These are phyloP conservation scores for Cryptus armator DNA, from an alignment of 2,888 invertebrate species.

Conservation along the genomic window DNA sequence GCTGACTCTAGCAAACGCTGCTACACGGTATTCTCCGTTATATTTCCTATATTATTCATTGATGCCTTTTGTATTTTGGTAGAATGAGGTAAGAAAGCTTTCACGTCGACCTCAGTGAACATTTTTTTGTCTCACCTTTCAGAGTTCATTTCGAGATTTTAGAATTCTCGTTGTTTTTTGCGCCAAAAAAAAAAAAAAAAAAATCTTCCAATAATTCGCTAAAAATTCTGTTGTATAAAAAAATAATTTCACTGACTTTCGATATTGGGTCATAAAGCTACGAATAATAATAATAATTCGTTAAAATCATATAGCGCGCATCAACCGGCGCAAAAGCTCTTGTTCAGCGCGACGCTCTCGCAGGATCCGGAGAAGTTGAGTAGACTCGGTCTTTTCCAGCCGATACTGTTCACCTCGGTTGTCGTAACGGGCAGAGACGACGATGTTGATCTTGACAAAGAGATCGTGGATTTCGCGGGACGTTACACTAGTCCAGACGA, in stretches of 20 bases:
- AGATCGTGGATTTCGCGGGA: constrained; percentile 88
- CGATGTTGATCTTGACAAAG: constrained; percentile 79
- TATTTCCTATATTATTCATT: no score
- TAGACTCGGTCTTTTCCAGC: constrained; percentile 95
- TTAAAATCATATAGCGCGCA: constrained; percentile 79
- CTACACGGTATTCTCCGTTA: constrained; percentile 69
- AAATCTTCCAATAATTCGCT: neutral
- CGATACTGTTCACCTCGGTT: constrained; percentile 94
- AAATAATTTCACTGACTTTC: neutral
- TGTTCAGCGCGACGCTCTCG: constrained; percentile 99
- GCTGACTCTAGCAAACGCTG: constrained; percentile 85
- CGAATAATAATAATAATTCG: neutral
- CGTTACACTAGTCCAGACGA: constrained; percentile 94
- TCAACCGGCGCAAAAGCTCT: constrained; percentile 93
- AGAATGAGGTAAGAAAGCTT: no score
- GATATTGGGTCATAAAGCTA: neutral
- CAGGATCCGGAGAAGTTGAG: constrained; percentile 98
- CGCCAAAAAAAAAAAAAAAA: neutral
- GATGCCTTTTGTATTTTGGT: no score
- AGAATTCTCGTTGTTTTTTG: no score
- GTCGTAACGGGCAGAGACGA: constrained; percentile 82
- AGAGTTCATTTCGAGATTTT: no score
- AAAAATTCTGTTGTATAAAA: neutral
- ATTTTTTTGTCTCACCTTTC: no score
- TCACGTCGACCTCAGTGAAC: no score